Evolutionary conservation across 2,113 vertebrate species (phyloP).

Genomic region (Hydrolagus affinis): DNA sequence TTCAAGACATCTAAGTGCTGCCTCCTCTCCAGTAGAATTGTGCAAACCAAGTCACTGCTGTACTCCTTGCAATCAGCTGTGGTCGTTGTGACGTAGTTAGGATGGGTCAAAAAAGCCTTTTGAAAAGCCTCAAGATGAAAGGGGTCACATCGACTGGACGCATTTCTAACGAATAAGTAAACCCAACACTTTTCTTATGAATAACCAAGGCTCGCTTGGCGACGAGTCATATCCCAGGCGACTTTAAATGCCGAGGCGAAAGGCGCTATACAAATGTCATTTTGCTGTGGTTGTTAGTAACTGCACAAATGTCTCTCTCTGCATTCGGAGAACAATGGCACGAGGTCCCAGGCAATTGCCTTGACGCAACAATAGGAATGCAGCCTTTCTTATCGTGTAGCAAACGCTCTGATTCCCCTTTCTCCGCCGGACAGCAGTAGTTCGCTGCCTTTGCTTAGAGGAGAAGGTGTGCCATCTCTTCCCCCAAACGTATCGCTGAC

Average conservation of each 20-base stretch:
- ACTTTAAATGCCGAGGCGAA: neutral
- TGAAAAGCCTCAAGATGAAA: neutral
- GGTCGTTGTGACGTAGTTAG: neutral
- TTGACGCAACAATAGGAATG: no score
- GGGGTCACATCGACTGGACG: neutral
- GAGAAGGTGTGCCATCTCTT: neutral
- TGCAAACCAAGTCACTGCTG: no score
- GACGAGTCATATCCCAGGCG: neutral
- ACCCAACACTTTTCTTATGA: neutral
- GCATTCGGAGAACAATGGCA: neutral
- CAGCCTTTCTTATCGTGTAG: no score
- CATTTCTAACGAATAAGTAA: constrained; percentile 11
- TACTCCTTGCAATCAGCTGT: neutral
- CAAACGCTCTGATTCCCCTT: neutral
- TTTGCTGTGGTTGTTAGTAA: no score
- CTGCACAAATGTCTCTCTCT: neutral
- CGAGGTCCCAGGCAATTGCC: neutral
- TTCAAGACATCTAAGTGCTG: no score
- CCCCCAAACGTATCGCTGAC: no score
- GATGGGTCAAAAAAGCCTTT: neutral
- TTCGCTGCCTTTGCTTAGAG: neutral
- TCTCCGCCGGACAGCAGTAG: neutral
- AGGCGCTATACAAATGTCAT: no score
- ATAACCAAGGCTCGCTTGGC: neutral
- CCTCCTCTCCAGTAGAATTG: no score